phyloP scores from a whole-genome alignment of 2,797 vertebrate species.

The Malurus splendens region DNA sequence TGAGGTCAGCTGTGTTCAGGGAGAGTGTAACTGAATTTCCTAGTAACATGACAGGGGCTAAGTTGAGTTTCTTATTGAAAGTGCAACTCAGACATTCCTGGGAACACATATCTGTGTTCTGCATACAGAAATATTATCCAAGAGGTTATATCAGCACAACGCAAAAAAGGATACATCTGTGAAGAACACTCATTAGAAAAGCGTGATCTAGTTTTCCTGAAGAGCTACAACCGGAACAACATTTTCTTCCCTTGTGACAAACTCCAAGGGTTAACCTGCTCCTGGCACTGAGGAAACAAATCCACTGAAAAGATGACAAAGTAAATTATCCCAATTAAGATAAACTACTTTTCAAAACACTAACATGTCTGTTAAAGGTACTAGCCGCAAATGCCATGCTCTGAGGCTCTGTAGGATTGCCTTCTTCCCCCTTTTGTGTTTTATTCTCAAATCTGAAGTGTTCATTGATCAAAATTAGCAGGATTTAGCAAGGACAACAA shows the following conservation, averaged over 20 bases:
- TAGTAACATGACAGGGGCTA: accelerated
- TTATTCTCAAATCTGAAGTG: slow-evolving; percentile 9
- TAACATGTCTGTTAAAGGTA: not conserved
- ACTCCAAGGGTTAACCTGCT: slow-evolving; percentile 1
- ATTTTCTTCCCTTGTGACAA: not conserved
- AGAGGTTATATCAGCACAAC: not conserved
- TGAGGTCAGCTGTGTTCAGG: not conserved
- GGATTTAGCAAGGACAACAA: slow-evolving; percentile 62
- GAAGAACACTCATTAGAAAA: not conserved
- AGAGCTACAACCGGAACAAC: not conserved
- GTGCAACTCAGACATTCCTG: not conserved
- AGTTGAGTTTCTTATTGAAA: not conserved
- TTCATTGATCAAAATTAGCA: slow-evolving; percentile 51
- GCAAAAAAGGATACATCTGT: not conserved
- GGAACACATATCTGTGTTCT: not conserved
- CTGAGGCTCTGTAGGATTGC: not conserved
- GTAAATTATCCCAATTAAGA: slow-evolving; percentile 16
- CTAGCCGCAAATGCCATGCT: not conserved
- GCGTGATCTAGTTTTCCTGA: not conserved
- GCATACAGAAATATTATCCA: not conserved
- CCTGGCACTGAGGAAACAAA: slow-evolving; percentile 6
- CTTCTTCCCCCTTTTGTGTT: not conserved
- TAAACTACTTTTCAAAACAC: slow-evolving; percentile 11
- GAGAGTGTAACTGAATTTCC: not conserved
- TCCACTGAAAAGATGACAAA: not conserved